Conservation (phyloP, 2,113 vertebrate species). For the Promerops cafer region DNA sequence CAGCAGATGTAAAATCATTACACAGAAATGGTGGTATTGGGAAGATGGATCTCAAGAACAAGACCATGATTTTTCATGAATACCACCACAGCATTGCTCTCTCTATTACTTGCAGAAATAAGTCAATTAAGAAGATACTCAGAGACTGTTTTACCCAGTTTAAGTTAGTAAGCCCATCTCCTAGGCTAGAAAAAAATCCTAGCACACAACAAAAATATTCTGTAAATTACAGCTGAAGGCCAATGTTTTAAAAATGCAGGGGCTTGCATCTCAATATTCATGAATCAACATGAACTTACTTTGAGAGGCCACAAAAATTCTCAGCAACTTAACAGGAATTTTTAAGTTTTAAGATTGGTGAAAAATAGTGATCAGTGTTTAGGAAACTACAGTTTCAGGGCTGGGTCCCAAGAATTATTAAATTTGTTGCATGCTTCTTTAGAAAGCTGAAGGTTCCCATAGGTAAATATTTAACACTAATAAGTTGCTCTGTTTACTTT, state of each 20-base stretch:
- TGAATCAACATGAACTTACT: not conserved
- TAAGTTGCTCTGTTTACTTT: not conserved
- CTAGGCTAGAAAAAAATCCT: not conserved
- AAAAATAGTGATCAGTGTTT: not conserved
- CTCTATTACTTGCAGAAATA: not conserved
- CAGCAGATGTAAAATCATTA: not conserved
- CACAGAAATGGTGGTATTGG: not conserved
- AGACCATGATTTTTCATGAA: not conserved
- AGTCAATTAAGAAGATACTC: not conserved
- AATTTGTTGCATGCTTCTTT: not conserved
- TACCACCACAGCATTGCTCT: not conserved
- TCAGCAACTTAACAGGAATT: not conserved
- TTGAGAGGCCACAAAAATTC: not conserved
- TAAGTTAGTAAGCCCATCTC: not conserved
- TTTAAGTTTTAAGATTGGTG: not conserved
- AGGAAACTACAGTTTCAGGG: not conserved
- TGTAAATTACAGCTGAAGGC: not conserved
- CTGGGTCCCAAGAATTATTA: not conserved
- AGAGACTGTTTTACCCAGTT: not conserved
- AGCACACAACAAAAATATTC: not conserved
- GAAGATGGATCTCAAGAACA: not conserved
- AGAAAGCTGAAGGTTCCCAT: not conserved
- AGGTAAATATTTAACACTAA: not conserved
- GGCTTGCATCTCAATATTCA: not conserved
- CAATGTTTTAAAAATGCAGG: not conserved